phyloP scores from a whole-genome alignment of 2,797 vertebrate genomes.

The Carapus acus region DNA sequence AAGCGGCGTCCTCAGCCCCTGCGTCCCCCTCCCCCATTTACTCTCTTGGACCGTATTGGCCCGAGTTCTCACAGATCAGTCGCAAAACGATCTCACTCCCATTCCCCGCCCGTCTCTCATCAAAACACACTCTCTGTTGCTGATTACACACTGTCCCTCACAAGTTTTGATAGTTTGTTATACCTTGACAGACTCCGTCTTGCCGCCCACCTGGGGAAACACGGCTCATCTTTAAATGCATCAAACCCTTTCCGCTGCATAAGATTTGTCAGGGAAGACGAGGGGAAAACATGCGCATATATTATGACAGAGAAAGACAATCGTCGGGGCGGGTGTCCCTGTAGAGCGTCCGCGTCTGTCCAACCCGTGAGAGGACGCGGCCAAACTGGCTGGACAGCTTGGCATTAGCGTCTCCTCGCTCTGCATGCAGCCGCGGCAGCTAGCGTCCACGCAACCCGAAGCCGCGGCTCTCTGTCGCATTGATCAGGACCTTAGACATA shows the following conservation, averaged over 20 bases:
- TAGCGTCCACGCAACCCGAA: constrained; percentile 12
- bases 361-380: constrained; percentile 29
- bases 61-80: too few relatives aligned
- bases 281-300: constrained; percentile 12
- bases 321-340: constrained; percentile 4
- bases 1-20: too few relatives aligned
- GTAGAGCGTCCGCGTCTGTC: constrained; percentile 26
- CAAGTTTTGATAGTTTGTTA: background rate
- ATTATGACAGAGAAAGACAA: constrained; percentile 13
- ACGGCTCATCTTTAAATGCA: constrained; percentile 18
- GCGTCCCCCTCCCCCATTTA: too few relatives aligned
- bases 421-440: constrained; percentile 17
- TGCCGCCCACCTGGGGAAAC: background rate
- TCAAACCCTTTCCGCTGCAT: background rate
- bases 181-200: background rate
- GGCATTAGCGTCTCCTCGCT: constrained; percentile 29
- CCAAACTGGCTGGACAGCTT: background rate
- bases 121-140: background rate
- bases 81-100: too few relatives aligned
- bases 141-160: background rate
- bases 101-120: background rate
- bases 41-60: too few relatives aligned
- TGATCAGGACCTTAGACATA: constrained; percentile 41
- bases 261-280: background rate
- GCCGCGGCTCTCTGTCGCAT: constrained; percentile 28